Evolutionary conservation across 2,888 invertebrate species (phyloP).

Genomic region (Ethmia dodecea): DNA sequence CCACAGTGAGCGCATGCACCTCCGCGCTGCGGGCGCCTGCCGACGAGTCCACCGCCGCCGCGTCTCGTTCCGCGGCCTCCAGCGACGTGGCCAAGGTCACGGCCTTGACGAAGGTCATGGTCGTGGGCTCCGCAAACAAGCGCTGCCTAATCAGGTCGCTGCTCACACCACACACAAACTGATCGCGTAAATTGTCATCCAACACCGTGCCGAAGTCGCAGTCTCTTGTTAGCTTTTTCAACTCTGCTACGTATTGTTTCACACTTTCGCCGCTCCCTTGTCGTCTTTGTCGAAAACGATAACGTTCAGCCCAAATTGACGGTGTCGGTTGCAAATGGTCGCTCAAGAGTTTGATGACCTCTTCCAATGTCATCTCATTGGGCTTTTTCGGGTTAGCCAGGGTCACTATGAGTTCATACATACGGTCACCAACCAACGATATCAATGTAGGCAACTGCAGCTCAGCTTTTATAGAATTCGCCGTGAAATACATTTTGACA

Average conservation of each 20-base stretch:
- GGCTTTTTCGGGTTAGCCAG: not conserved
- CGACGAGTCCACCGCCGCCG: constrained; percentile 1
- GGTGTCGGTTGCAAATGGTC: not conserved
- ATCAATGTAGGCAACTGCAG: not conserved
- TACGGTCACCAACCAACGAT: not conserved
- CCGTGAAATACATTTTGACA: not conserved
- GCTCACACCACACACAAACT: constrained; percentile 2
- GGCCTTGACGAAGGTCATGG: not conserved
- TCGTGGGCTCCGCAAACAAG: not conserved
- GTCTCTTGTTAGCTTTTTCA: not conserved
- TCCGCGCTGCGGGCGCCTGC: not conserved
- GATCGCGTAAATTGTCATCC: not conserved
- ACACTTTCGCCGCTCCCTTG: not conserved
- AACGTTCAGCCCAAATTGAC: not conserved
- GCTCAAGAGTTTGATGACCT: not conserved
- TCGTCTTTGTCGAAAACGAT: not conserved
- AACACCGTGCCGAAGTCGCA: not conserved
- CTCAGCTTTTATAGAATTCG: not conserved
- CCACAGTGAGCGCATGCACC: not conserved
- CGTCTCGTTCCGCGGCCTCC: constrained; percentile 1
- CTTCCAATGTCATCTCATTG: not conserved
- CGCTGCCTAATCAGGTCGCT: not conserved
- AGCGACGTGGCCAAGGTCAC: not conserved
- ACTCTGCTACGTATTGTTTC: not conserved
- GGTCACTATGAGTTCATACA: not conserved